Evolutionary conservation across 2,113 vertebrate species (phyloP).

Genomic region (Hoplias malabaricus): DNA sequence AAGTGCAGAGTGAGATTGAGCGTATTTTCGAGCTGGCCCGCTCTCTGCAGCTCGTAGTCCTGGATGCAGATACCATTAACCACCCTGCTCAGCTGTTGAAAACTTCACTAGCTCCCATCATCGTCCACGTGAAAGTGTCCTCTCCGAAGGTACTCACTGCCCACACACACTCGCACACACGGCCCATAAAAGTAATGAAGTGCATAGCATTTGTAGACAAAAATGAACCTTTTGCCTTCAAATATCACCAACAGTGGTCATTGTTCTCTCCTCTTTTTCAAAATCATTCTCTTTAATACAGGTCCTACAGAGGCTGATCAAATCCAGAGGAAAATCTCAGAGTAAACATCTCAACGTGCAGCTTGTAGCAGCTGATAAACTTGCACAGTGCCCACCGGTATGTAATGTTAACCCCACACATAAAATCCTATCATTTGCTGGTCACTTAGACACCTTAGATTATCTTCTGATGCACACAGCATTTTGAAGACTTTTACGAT

Average conservation of each 20-base stretch:
- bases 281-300: slow-evolving; percentile 50
- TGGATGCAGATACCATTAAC: slow-evolving; percentile 97
- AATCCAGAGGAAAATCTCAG: slow-evolving; percentile 95
- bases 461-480: no score
- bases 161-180: background rate
- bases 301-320: slow-evolving; percentile 94
- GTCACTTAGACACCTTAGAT: no score
- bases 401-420: slow-evolving; percentile 52
- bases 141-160: slow-evolving; percentile 85
- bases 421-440: background rate
- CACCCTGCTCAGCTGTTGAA: slow-evolving; percentile 93
- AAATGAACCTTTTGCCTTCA: background rate
- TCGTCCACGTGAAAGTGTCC: slow-evolving; percentile 95
- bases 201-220: background rate
- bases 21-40: slow-evolving; percentile 95
- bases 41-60: slow-evolving; percentile 90
- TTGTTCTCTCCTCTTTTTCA: background rate
- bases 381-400: slow-evolving; percentile 93
- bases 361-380: slow-evolving; percentile 94
- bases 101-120: slow-evolving; percentile 93
- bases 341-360: slow-evolving; percentile 97
- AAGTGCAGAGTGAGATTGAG: slow-evolving; percentile 96
- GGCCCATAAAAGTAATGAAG: background rate
- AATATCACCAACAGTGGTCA: background rate
- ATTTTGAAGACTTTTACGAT: no score